These are phyloP conservation scores for Germaria angustata DNA, from an alignment of 2,888 invertebrate genomes.

Conservation along the genomic window DNA sequence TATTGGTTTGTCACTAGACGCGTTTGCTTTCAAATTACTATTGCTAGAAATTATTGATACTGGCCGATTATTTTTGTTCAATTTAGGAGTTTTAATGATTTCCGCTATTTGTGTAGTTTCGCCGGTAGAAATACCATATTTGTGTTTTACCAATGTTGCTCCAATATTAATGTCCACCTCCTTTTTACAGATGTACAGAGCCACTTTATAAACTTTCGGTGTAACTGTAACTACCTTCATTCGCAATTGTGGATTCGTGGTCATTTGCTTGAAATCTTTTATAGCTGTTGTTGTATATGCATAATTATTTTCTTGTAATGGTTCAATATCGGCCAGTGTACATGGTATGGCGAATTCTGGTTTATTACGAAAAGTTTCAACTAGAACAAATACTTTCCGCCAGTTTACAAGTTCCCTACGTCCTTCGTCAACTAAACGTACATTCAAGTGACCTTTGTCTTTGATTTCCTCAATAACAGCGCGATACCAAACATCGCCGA, in stretches of 20 bases:
- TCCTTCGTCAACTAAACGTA: conserved; percentile 83
- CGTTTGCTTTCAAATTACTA: background rate
- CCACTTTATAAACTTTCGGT: conserved; percentile 75
- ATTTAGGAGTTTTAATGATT: conserved; percentile 49
- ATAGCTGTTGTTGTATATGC: conserved; percentile 78
- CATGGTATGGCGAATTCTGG: conserved; percentile 75
- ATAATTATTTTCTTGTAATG: conserved; percentile 74
- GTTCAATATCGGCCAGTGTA: conserved; percentile 79
- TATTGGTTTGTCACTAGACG: conserved; percentile 1
- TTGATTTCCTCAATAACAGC: conserved; percentile 72
- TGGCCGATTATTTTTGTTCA: background rate
- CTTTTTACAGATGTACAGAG: conserved; percentile 78
- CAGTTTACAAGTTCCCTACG: conserved; percentile 81
- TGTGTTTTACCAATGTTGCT: conserved; percentile 81
- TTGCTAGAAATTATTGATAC: background rate
- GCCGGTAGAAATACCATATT: conserved; percentile 81
- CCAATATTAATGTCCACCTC: conserved; percentile 81
- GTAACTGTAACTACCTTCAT: conserved; percentile 76
- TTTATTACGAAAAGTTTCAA: conserved; percentile 69
- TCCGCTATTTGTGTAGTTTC: conserved; percentile 64
- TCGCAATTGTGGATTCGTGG: conserved; percentile 76
- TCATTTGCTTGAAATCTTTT: conserved; percentile 76
- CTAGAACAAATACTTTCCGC: conserved; percentile 81
- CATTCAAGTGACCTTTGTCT: conserved; percentile 71
- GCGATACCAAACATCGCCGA: conserved; percentile 74